Conservation (phyloP, 2,113 vertebrate species). For the Callocephalon fimbriatum region DNA sequence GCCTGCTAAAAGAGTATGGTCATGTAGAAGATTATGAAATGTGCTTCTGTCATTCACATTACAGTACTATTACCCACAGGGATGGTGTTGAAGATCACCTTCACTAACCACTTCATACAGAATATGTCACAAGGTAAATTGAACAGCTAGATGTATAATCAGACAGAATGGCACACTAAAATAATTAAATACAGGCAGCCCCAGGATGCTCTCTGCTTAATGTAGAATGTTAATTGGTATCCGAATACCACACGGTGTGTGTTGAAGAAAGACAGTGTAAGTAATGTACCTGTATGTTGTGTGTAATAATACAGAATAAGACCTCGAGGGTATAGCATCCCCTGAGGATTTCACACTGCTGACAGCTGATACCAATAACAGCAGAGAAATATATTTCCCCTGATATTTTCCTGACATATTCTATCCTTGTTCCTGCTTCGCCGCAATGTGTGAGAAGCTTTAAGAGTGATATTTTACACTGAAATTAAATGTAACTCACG, state of each 20-base stretch:
- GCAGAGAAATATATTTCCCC: constrained; percentile 34
- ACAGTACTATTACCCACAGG: not conserved
- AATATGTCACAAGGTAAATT: constrained; percentile 57
- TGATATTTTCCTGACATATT: constrained; percentile 46
- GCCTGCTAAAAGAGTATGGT: not conserved
- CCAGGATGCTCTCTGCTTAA: constrained; percentile 57
- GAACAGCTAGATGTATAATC: constrained; percentile 24
- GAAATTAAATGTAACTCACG: not conserved
- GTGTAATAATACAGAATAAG: constrained; percentile 27
- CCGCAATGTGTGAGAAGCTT: not conserved
- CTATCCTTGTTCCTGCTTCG: not conserved
- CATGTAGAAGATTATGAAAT: not conserved
- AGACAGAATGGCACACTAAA: constrained; percentile 26
- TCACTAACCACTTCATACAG: constrained; percentile 6
- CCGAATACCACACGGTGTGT: constrained; percentile 6
- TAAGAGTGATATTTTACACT: not conserved
- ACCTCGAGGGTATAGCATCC: constrained; percentile 58
- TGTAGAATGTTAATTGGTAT: constrained; percentile 60
- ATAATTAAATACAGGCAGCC: constrained; percentile 60
- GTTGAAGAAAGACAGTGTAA: constrained; percentile 58
- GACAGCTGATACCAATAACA: constrained; percentile 68
- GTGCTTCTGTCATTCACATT: not conserved
- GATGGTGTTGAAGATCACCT: constrained; percentile 22
- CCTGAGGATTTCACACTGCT: constrained; percentile 53
- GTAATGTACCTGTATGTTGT: constrained; percentile 65